A percentile compares a stretch with the other conserved stretches of the same genome.
These are phyloP conservation scores for Euborellia annulipes DNA, from an alignment of 1,140 invertebrate genomes.

Conservation along the genomic window DNA sequence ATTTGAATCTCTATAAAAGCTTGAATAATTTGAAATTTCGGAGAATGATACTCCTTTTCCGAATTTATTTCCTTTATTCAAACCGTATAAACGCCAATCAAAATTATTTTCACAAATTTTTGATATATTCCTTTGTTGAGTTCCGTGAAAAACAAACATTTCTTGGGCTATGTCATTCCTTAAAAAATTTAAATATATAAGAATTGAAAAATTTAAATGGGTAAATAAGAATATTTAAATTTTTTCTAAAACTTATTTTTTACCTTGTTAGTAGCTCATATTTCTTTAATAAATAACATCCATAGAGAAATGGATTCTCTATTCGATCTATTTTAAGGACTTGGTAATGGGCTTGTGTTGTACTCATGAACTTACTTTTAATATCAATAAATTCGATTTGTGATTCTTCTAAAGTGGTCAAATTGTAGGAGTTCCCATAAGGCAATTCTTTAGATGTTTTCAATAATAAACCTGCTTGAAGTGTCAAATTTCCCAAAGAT, in stretches of 20 bases:
- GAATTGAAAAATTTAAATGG: no score
- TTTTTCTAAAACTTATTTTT: no score
- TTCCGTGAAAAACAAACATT: slow-evolving; percentile 20
- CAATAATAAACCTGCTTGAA: no score
- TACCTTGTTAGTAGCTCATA: slow-evolving; percentile 11
- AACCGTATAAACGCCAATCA: slow-evolving; percentile 19
- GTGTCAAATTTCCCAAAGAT: no score
- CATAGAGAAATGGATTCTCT: slow-evolving; percentile 12
- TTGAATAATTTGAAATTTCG: slow-evolving; percentile 18
- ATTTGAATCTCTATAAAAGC: slow-evolving; percentile 20
- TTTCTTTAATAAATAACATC: slow-evolving; percentile 14
- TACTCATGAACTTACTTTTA: no score
- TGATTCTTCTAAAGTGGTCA: no score
- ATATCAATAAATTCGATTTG: no score
- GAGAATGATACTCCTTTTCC: slow-evolving; percentile 22
- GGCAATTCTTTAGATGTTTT: no score
- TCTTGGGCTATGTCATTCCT: slow-evolving; percentile 10
- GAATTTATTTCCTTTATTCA: slow-evolving; percentile 15
- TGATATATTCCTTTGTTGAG: slow-evolving; percentile 13
- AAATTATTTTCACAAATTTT: slow-evolving; percentile 21
- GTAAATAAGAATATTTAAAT: no score
- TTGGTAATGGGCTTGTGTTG: not conserved
- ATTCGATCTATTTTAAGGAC: slow-evolving; percentile 10
- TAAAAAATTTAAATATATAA: no score
- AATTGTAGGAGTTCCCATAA: no score